phyloP scores from a whole-genome alignment of 1,140 invertebrate species.

The Brachystomella parvula region DNA sequence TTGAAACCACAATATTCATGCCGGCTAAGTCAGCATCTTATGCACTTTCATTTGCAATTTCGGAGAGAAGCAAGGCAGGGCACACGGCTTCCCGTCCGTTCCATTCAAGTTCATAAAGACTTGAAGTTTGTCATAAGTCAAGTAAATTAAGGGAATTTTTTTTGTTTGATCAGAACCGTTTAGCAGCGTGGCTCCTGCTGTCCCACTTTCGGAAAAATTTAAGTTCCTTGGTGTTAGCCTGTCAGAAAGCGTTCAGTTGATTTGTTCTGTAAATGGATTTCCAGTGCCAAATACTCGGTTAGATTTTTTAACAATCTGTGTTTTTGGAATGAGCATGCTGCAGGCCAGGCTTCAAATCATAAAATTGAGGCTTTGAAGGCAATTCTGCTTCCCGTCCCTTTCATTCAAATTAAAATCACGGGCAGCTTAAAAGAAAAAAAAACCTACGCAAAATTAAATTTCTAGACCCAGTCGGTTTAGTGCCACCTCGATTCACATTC shows the following conservation, averaged over 20 bases:
- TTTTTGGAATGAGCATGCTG: background rate
- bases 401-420: too few species aligned
- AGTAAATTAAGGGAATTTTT: too few species aligned
- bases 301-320: slow-evolving; percentile 45
- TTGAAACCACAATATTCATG: background rate
- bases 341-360: too few species aligned
- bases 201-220: slow-evolving; percentile 49
- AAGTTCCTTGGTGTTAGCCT: slow-evolving; percentile 44
- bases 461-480: slow-evolving; percentile 26
- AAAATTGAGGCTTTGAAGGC: too few species aligned
- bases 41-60: background rate
- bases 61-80: too few species aligned
- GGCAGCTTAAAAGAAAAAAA: too few species aligned
- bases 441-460: too few species aligned
- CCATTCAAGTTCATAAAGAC: too few species aligned
- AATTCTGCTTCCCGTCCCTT: too few species aligned
- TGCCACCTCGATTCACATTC: slow-evolving; percentile 26
- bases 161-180: slow-evolving; percentile 54
- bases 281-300: slow-evolving; percentile 58
- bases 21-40: background rate
- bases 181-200: slow-evolving; percentile 62
- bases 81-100: too few species aligned
- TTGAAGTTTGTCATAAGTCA: too few species aligned
- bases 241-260: slow-evolving; percentile 50
- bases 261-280: slow-evolving; percentile 60